Percentiles rank a stretch among this genome's conserved stretches.
Evolutionary conservation across 2,797 vertebrate genomes (phyloP).

Genomic region (Knipowitschia caucasica): DNA sequence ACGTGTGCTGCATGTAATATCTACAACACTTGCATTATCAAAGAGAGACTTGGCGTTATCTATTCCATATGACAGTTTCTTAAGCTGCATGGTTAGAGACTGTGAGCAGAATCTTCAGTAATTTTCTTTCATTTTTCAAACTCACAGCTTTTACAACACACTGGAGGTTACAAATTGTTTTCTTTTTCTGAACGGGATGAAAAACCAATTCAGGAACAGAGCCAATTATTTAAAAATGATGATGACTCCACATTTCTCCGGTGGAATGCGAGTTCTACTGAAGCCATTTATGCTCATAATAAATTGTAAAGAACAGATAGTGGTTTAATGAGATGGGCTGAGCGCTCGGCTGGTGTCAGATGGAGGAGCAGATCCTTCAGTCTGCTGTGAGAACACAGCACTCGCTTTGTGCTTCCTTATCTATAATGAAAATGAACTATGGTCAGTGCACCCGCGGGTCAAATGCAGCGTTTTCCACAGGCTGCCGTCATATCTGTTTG

Average conservation of each 20-base stretch:
- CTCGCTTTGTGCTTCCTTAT: neutral
- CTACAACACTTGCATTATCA: too few species aligned
- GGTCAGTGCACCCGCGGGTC: neutral
- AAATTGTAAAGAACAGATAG: neutral
- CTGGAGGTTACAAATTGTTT: too few species aligned
- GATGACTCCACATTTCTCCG: neutral
- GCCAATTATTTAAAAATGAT: neutral
- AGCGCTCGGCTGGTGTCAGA: neutral
- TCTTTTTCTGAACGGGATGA: too few species aligned
- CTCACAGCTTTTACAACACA: too few species aligned
- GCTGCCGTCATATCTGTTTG: too few species aligned
- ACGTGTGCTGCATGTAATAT: too few species aligned
- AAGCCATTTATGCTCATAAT: neutral
- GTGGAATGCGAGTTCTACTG: neutral
- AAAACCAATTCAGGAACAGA: neutral
- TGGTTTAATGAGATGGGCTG: neutral
- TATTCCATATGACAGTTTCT: too few species aligned
- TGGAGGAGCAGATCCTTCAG: neutral
- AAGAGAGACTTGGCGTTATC: too few species aligned
- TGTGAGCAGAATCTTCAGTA: too few species aligned
- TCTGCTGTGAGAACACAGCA: neutral
- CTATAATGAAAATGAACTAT: conserved; percentile 5
- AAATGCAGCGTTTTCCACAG: neutral
- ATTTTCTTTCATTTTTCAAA: too few species aligned
- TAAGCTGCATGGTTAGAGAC: too few species aligned